A percentile compares a stretch with the other conserved stretches of the same genome.
phyloP scores from a whole-genome alignment of 2,888 invertebrate genomes.

The Trilocha varians region DNA sequence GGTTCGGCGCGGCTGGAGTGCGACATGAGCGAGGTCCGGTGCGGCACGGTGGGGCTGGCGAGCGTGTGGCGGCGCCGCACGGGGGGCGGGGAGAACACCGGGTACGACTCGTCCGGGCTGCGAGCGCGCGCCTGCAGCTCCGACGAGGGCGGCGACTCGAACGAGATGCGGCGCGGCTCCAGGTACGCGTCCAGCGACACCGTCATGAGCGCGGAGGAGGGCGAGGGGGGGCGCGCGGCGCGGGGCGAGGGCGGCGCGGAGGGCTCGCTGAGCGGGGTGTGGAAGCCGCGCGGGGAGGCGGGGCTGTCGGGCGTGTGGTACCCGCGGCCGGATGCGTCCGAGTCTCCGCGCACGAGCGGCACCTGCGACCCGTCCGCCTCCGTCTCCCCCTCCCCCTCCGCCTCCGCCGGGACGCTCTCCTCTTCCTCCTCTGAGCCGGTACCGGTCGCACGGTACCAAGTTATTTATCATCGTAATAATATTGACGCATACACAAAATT shows the following conservation, averaged over 20 bases:
- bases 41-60: constrained; percentile 66
- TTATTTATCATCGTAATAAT: too few relatives aligned
- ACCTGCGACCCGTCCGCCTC: constrained; percentile 47
- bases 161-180: constrained; percentile 87
- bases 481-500: too few relatives aligned
- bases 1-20: constrained; percentile 81
- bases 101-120: constrained; percentile 86
- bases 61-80: constrained; percentile 79
- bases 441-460: too few relatives aligned
- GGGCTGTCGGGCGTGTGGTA: constrained; percentile 64
- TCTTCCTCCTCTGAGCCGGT: constrained; percentile 49
- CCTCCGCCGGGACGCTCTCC: constrained; percentile 22
- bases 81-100: constrained; percentile 88
- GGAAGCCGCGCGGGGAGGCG: constrained; percentile 77
- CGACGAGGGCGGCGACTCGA: constrained; percentile 84
- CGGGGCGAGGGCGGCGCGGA: constrained; percentile 64
- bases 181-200: constrained; percentile 89
- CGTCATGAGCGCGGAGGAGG: constrained; percentile 88
- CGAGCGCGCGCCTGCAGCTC: constrained; percentile 78
- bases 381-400: too few relatives aligned
- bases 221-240: constrained; percentile 77
- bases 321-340: constrained; percentile 70
- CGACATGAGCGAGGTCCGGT: constrained; percentile 83
- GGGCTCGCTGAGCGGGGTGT: constrained; percentile 80
- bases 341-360: constrained; percentile 70